Evolutionary conservation across 2,113 vertebrate genomes (phyloP), one percentile per base, ranked within the genome.

Genomic region (Leucosticte australis): DNA sequence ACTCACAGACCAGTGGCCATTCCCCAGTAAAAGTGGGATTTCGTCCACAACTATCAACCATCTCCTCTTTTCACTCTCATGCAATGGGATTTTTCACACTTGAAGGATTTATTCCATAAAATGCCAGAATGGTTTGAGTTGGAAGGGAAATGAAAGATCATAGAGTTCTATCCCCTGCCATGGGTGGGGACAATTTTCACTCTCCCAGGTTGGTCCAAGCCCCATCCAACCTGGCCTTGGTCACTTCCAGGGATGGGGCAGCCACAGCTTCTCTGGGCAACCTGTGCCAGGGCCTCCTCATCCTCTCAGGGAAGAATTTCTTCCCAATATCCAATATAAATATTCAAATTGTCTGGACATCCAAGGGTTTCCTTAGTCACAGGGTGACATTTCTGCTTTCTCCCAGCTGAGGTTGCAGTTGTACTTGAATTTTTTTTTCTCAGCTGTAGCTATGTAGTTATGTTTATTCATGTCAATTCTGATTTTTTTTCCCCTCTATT

Each of bases 101-200:
- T 13, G 3, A 6, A 27, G 2, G 23, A 71, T 63, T 76, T 76
- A 33, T 71, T 53, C 21, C 3, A 30, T 30, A 30, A 63, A 55
- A 47, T 41, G 4, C 11, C 56, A n/a, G n/a, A 63, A 33, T 47
- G 56, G 7, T 79, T 79, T 70, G n/a, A 15, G 30, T 39, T 41
- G n/a, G 47, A 44, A 55, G 28, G 15, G 33, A n/a, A 1, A 0
- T 33, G 5, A 7, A 69, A 69, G 7, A 17, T 41, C 56, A 62
- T 14, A 4, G 0, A 24, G 7, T 55, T 20, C 28, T n/a, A 31
- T 3, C 4, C 14, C 13, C 12, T 39, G 27, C 15, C 10, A 20
- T 46, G 47, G 28, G 12, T 15, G 69, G 64, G 24, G 28, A 47
- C 30, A 50, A 11, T 8, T 73, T 5, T 44, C 59, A 33, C 18